Evolutionary conservation across 1,140 invertebrate species (phyloP).

Genomic region (Protaetia brevitarsis): DNA sequence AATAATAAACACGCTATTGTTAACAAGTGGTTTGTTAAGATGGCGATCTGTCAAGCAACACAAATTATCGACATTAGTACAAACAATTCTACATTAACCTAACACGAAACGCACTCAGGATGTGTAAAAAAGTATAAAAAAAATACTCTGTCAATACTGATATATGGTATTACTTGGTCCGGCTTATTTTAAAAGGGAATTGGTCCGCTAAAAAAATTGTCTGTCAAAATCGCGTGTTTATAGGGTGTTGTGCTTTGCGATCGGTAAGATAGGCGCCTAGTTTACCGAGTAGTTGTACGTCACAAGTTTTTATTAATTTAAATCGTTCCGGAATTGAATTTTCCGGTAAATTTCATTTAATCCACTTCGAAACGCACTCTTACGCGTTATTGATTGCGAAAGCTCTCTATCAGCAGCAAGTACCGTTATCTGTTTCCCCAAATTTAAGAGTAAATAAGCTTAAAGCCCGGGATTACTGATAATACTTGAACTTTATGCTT

Average conservation of each 20-base stretch:
- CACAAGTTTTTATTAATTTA: background rate
- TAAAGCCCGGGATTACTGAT: background rate
- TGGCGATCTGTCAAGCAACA: constrained; percentile 30
- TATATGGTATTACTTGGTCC: constrained; percentile 29
- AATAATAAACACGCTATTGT: constrained; percentile 34
- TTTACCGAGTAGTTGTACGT: background rate
- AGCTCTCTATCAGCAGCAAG: too few species aligned
- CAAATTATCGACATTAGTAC: constrained; percentile 25
- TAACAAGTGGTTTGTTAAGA: constrained; percentile 35
- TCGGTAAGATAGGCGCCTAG: constrained; percentile 21
- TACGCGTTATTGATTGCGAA: too few species aligned
- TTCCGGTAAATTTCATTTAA: too few species aligned
- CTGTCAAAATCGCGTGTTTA: constrained; percentile 32
- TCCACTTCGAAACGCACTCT: too few species aligned
- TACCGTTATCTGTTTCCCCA: too few species aligned
- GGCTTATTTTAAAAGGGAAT: constrained; percentile 23
- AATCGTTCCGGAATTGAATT: background rate
- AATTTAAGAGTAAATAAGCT: too few species aligned
- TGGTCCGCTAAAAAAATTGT: constrained; percentile 34
- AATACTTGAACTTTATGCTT: background rate
- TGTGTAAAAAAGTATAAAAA: constrained; percentile 29
- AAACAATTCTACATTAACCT: constrained; percentile 23
- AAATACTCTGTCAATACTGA: constrained; percentile 33
- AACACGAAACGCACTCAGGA: constrained; percentile 22
- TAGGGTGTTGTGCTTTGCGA: constrained; percentile 25